A percentile compares a stretch with the other conserved stretches of the same genome.
Conservation (phyloP, 2,797 vertebrate species). For the Numenius phaeopus region DNA sequence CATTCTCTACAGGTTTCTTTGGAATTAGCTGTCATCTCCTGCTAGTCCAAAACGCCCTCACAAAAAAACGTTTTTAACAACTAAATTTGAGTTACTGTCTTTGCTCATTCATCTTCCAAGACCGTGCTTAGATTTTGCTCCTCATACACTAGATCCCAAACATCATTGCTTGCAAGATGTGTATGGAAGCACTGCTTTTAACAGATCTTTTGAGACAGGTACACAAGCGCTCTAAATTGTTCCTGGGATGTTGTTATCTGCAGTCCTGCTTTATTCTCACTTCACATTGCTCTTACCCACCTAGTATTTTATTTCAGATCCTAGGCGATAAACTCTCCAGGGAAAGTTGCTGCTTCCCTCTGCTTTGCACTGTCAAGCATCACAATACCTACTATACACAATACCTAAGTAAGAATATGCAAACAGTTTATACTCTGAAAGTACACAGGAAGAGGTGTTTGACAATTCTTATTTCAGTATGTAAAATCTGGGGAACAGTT, state of each 20-base stretch:
- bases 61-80: background rate
- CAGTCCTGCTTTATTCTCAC: background rate
- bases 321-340: background rate
- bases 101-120: background rate
- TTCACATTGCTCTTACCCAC: background rate
- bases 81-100: background rate
- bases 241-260: background rate
- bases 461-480: background rate
- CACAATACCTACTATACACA: fast-evolving
- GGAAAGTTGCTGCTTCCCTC: background rate
- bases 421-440: fast-evolving
- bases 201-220: background rate
- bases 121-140: fast-evolving
- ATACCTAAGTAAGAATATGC: background rate
- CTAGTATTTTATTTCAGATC: background rate
- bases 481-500: too few species aligned
- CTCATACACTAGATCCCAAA: fast-evolving
- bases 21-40: background rate
- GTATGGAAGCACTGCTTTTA: background rate
- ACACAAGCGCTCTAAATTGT: background rate
- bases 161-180: background rate
- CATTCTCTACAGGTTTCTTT: background rate
- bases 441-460: background rate
- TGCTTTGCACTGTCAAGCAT: background rate
- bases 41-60: background rate